phyloP scores from a whole-genome alignment of 2,797 vertebrate genomes.

The Propithecus perrieri region DNA sequence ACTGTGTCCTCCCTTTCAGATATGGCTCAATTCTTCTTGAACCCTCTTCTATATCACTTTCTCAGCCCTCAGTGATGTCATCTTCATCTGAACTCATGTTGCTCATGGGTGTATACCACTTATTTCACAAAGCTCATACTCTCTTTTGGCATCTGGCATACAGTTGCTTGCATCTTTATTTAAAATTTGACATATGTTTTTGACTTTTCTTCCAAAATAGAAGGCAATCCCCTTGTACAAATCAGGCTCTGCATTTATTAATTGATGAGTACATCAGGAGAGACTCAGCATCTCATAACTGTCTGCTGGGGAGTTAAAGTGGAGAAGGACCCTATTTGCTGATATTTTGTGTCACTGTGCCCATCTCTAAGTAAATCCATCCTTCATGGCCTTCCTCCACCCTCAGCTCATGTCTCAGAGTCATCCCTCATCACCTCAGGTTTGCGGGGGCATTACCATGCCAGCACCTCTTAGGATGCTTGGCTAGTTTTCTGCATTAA shows the following conservation, averaged over 20 bases:
- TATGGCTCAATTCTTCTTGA: not conserved
- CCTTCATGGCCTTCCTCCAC: not conserved
- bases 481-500: constrained; percentile 41
- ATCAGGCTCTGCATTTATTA: not conserved
- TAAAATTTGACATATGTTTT: not conserved
- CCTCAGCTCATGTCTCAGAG: not conserved
- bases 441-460: not conserved
- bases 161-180: constrained; percentile 7
- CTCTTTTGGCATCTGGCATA: not conserved
- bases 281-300: not conserved
- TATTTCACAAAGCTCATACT: not conserved
- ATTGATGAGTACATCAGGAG: not conserved
- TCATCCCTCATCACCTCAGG: not conserved
- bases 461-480: constrained; percentile 28
- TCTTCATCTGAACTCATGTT: not conserved
- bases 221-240: not conserved
- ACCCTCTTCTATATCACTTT: not conserved
- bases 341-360: not conserved
- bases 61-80: not conserved
- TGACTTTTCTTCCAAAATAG: constrained; percentile 23
- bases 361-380: not conserved
- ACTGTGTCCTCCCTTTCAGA: not conserved
- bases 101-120: not conserved
- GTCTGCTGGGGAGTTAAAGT: not conserved
- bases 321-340: not conserved